Conservation (phyloP, 2,888 invertebrate genomes). For the Cabera pusaria region DNA sequence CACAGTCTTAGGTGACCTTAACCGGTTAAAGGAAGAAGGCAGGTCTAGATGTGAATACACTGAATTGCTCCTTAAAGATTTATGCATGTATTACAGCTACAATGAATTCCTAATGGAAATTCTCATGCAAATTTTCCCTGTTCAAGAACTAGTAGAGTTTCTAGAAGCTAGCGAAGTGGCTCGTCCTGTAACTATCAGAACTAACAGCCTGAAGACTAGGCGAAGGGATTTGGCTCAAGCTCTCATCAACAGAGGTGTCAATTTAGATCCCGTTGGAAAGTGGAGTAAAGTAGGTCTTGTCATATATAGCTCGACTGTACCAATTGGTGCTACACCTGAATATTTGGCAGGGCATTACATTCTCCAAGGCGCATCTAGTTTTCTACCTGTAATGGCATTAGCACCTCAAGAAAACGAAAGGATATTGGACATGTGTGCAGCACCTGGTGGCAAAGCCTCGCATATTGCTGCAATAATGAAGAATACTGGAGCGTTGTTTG, state of each 20-base stretch:
- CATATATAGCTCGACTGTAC: slow-evolving; percentile 97
- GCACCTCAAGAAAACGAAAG: slow-evolving; percentile 98
- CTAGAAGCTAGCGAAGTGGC: slow-evolving; percentile 98
- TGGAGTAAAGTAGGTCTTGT: slow-evolving; percentile 99
- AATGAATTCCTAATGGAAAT: slow-evolving; percentile 97
- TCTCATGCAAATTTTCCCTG: slow-evolving; percentile 94
- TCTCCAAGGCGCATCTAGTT: slow-evolving; percentile 97
- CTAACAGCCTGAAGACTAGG: slow-evolving; percentile 97
- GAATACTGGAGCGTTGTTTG: slow-evolving; percentile 97
- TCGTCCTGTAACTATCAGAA: slow-evolving; percentile 96
- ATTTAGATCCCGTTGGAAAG: slow-evolving; percentile 98
- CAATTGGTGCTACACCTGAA: slow-evolving; percentile 99
- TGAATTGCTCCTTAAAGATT: slow-evolving; percentile 90
- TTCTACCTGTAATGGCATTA: slow-evolving; percentile 98
- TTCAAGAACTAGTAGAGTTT: slow-evolving; percentile 95
- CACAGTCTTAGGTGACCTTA: slow-evolving; percentile 91
- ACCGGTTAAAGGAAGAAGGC: slow-evolving; percentile 85
- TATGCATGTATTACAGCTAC: slow-evolving; percentile 98
- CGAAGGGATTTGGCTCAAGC: slow-evolving; percentile 96
- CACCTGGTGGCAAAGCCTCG: slow-evolving; percentile 99
- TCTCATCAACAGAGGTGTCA: slow-evolving; percentile 97
- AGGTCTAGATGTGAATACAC: slow-evolving; percentile 92
- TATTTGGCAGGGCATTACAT: slow-evolving; percentile 99
- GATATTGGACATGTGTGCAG: slow-evolving; percentile 98
- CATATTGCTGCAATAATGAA: slow-evolving; percentile 99